Conservation (phyloP, 2,797 vertebrate species). For the Philypnodon macrostomus region DNA sequence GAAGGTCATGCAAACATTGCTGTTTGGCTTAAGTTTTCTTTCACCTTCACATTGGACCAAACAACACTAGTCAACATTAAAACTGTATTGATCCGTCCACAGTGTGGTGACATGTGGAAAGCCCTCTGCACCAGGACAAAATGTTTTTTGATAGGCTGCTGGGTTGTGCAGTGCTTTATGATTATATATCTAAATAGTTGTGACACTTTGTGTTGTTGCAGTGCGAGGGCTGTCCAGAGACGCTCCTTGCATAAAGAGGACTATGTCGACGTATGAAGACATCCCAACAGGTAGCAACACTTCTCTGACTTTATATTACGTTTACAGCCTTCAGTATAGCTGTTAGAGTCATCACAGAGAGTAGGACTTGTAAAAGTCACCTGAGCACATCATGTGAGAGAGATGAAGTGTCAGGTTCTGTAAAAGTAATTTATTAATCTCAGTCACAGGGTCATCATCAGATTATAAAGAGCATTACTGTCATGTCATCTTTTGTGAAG, state of each 20-base stretch:
- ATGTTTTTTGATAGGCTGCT: too few relatives aligned
- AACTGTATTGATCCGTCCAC: too few relatives aligned
- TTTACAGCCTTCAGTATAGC: neutral
- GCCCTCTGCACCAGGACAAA: too few relatives aligned
- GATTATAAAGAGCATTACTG: too few relatives aligned
- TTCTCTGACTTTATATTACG: neutral
- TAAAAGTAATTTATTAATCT: conserved; percentile 56
- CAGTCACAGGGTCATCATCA: neutral
- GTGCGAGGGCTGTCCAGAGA: conserved; percentile 42
- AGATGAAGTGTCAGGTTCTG: conserved; percentile 44
- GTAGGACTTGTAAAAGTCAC: neutral
- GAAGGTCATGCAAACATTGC: conserved; percentile 1
- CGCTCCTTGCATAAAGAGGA: conserved; percentile 35
- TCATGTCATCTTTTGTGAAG: too few relatives aligned
- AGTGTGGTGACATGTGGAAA: too few relatives aligned
- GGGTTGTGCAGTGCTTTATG: too few relatives aligned
- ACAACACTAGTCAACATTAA: too few relatives aligned
- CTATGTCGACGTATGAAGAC: conserved; percentile 45
- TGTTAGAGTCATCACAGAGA: neutral
- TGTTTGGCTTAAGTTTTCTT: neutral
- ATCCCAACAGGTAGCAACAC: conserved; percentile 62
- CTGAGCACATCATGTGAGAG: conserved; percentile 24
- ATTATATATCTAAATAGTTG: too few relatives aligned
- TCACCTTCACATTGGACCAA: neutral
- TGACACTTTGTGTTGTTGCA: conserved; percentile 20